Base-by-base conservation (phyloP, 2,797 vertebrate genomes). In the Enteromius unitaeniatus region DNA sequence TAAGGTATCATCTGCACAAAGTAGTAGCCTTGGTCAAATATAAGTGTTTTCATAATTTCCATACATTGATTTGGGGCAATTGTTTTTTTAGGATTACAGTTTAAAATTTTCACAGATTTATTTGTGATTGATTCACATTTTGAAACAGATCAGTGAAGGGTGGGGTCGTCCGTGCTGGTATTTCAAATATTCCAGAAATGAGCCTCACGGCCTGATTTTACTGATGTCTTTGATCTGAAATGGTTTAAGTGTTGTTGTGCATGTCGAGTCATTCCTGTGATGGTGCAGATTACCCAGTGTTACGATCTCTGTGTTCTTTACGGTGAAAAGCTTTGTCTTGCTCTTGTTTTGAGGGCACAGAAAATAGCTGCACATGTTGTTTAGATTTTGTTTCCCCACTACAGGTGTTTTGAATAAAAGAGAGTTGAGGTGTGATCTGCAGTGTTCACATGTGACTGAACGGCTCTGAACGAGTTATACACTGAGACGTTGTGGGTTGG, bases 141-240 rank as follows among this genome's bases (percentile, higher is more conserved):
- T 55, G 31, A 55, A 23, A 8, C 65, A 28, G 49, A 68, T 47
- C 40, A 47, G 6, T 58, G 4, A 51, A 40, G 53, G 7, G 17
- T 23, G 21, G 15, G n/a, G 60, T 53, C n/a, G 45, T 55, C 37
- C 4, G 6, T 55, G 1, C 26, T 51, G 69, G 26, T 26, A 82
- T 82, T 65, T 82, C 69, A 82, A 4, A 19, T 73, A 81, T 73
- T 81, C 11, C n/a, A 47, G 53, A 47, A 81, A 73, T 73, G 79
- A 60, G 28, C 47, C 64, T 55, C 31, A 68, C 0, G 31, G 40
- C 40, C 26, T 49, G n/a, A 19, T 64, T 53, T 79, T 40, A 55
- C 31, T 42, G 69, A 62, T 40, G 55, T 73, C 78, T 79, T 21
- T 62, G 53, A 72, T 72, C 69, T 23, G 31, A 26, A n/a, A 68